Conservation (phyloP, 2,797 vertebrate genomes). For the Vultur gryphus region DNA sequence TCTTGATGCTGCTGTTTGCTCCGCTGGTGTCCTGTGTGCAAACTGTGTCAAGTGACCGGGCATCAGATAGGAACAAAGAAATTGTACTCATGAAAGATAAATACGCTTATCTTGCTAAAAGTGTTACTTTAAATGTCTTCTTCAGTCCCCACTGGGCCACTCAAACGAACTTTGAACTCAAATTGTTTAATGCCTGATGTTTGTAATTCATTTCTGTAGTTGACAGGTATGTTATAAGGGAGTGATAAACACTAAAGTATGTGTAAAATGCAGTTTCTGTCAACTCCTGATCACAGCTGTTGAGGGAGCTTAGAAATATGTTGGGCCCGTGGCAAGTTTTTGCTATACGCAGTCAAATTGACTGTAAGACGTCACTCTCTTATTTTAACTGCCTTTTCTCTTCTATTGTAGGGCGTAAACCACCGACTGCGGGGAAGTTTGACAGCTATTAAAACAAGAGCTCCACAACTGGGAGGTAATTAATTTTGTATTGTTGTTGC, state of each 20-base stretch:
- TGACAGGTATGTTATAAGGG: not conserved
- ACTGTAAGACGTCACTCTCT: not conserved
- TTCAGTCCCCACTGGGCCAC: not conserved
- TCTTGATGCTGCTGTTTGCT: not conserved
- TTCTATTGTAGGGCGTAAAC: constrained; percentile 83
- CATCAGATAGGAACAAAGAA: not conserved
- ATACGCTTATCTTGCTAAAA: not conserved
- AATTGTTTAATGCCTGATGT: not conserved
- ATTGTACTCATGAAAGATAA: not conserved
- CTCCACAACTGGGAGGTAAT: constrained; percentile 92
- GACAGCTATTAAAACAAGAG: constrained; percentile 90
- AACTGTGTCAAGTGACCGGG: not conserved
- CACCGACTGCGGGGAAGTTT: constrained; percentile 91
- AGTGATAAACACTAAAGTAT: not conserved
- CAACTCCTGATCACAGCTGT: not conserved
- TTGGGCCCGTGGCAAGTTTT: not conserved
- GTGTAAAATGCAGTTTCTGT: not conserved
- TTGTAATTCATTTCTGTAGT: not conserved
- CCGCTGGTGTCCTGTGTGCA: not conserved
- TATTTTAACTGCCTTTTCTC: not conserved
- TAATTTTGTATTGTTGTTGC: not conserved
- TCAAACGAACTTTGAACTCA: not conserved
- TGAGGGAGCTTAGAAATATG: not conserved
- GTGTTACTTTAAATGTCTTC: not conserved
- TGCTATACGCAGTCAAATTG: not conserved